Percentiles rank a stretch among this genome's conserved stretches.
These are phyloP conservation scores for Drosophila leonis DNA, from an alignment of 2,888 invertebrate genomes.

Conservation along the genomic window DNA sequence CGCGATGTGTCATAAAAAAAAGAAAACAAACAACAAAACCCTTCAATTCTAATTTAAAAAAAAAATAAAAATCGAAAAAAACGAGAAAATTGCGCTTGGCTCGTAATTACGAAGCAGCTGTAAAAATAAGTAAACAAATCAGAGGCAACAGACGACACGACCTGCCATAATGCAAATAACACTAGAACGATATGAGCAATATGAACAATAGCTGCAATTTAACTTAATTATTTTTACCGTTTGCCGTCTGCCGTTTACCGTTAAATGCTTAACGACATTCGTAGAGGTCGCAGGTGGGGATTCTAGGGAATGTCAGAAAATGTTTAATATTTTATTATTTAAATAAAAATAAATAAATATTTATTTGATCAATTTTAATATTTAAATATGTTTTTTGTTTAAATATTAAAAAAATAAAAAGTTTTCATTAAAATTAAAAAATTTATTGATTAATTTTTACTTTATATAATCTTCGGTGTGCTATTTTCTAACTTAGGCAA, in stretches of 20 bases:
- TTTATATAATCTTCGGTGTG: too few relatives aligned
- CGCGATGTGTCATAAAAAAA: slow-evolving; percentile 19
- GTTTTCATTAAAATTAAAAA: too few relatives aligned
- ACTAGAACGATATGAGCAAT: slow-evolving; percentile 13
- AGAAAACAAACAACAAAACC: slow-evolving; percentile 8
- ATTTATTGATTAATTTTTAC: too few relatives aligned
- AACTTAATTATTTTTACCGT: slow-evolving; percentile 1
- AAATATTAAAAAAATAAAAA: too few relatives aligned
- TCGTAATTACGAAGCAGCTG: slow-evolving; percentile 21
- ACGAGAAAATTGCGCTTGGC: neutral
- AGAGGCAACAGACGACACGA: slow-evolving; percentile 28
- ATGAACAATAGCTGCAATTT: slow-evolving; percentile 15
- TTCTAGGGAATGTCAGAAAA: neutral
- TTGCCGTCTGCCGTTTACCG: neutral
- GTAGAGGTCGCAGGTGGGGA: neutral
- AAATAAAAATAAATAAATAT: neutral
- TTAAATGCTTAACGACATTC: slow-evolving; percentile 3
- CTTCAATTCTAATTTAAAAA: slow-evolving; percentile 16
- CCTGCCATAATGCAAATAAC: slow-evolving; percentile 43
- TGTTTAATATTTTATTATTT: neutral
- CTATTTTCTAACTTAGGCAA: too few relatives aligned
- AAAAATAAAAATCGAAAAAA: neutral
- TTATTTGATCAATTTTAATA: too few relatives aligned
- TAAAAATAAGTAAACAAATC: slow-evolving; percentile 17
- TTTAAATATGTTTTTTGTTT: too few relatives aligned